Conservation (phyloP, 2,797 vertebrate species). For the Micropoecilia bifurca region DNA sequence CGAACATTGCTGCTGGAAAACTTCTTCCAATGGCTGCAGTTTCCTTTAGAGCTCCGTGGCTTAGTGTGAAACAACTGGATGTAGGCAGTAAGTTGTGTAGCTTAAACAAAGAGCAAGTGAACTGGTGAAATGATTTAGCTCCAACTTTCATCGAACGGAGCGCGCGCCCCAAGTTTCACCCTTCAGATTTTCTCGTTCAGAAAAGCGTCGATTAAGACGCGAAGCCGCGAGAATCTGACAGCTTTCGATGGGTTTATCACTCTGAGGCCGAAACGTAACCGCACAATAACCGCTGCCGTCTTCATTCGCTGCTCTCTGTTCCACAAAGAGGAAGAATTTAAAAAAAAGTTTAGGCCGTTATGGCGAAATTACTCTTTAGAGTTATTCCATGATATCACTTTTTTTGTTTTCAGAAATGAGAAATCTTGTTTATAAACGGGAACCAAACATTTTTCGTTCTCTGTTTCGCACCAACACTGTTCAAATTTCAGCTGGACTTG, state of each 20-base stretch:
- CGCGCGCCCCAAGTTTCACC: slow-evolving; percentile 64
- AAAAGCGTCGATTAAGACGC: not conserved
- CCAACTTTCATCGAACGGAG: not conserved
- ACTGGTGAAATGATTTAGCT: not conserved
- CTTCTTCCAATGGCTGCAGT: slow-evolving; percentile 15
- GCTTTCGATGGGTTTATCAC: not conserved
- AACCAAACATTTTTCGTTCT: not conserved
- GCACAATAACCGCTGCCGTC: not conserved
- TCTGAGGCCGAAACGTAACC: not conserved
- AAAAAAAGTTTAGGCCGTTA: not conserved
- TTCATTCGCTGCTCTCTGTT: not conserved
- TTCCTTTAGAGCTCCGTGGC: not conserved
- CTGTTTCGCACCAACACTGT: not conserved
- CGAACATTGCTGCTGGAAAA: slow-evolving; percentile 31
- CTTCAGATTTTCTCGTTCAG: not conserved
- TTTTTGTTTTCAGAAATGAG: not conserved
- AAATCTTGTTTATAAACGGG: not conserved
- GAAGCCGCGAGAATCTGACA: not conserved
- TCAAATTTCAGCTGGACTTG: not conserved
- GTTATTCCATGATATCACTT: not conserved
- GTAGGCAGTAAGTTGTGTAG: not conserved
- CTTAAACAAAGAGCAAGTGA: not conserved
- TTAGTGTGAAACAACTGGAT: not conserved
- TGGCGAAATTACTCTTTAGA: not conserved
- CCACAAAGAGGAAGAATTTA: not conserved